These are phyloP conservation scores for Stenopsyche tienmushanensis DNA, from an alignment of 1,140 invertebrate genomes.

Conservation along the genomic window DNA sequence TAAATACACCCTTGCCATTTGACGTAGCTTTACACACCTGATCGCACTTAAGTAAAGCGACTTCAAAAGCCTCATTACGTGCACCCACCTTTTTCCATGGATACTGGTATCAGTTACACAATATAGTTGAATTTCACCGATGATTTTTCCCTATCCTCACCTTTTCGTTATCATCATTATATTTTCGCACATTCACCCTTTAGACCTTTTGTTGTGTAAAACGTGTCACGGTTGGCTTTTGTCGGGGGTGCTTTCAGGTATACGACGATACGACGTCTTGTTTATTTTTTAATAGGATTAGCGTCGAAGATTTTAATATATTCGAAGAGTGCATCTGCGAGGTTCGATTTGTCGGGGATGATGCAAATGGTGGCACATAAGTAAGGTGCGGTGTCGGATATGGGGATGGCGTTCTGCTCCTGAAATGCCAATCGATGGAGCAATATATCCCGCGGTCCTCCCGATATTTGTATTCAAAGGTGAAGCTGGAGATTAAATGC, in stretches of 20 bases:
- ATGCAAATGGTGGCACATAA: too few relatives aligned
- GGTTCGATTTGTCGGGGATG: too few relatives aligned
- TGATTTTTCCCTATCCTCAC: background rate
- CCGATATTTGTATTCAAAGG: constrained; percentile 19
- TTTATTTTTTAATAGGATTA: too few relatives aligned
- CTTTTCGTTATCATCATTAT: background rate
- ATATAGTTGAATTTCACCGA: background rate
- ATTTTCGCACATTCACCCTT: background rate
- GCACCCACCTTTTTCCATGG: background rate
- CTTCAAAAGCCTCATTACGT: constrained; percentile 22
- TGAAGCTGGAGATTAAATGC: constrained; percentile 23
- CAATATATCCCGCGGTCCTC: constrained; percentile 5
- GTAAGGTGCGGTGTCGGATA: too few relatives aligned
- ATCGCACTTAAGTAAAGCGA: constrained; percentile 31
- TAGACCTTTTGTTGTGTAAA: too few relatives aligned
- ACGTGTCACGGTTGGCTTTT: too few relatives aligned
- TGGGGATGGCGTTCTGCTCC: too few relatives aligned
- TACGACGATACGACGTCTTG: too few relatives aligned
- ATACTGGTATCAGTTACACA: background rate
- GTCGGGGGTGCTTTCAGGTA: background rate
- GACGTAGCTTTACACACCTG: constrained; percentile 32
- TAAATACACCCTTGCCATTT: constrained; percentile 31
- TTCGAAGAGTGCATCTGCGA: too few relatives aligned
- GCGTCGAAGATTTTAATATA: too few relatives aligned
- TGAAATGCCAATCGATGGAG: constrained; percentile 1